Conservation (phyloP, 2,888 invertebrate species). For the Dioctria rufipes region DNA sequence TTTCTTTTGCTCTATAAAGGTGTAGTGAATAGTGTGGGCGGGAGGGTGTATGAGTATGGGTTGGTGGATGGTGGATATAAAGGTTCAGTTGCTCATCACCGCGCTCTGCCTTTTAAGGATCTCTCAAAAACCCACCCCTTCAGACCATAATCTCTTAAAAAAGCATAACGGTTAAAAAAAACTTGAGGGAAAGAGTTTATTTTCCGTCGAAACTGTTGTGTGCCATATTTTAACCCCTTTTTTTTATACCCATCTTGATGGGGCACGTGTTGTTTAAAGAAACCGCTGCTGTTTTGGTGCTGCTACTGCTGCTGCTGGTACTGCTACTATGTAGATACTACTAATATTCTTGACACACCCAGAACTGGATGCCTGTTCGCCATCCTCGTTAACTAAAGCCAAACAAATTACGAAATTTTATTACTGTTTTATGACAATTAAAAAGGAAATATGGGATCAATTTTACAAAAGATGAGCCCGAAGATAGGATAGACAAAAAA, state of each 20-base stretch:
- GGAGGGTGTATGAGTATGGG: background rate
- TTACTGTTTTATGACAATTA: conserved; percentile 58
- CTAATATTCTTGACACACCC: background rate
- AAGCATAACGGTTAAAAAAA: conserved; percentile 56
- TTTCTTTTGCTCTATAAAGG: conserved; percentile 3
- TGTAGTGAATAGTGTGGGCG: background rate
- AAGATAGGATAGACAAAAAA: conserved; percentile 30
- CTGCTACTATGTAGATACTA: background rate
- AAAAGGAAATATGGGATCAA: conserved; percentile 57
- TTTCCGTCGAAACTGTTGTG: conserved; percentile 34
- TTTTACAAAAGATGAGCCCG: conserved; percentile 48
- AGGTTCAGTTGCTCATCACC: conserved; percentile 19
- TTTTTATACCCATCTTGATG: background rate
- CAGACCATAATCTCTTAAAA: conserved; percentile 54
- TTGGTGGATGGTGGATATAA: background rate
- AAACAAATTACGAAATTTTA: conserved; percentile 58
- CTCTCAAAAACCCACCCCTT: conserved; percentile 20
- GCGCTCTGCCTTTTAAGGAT: conserved; percentile 25
- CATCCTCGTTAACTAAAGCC: conserved; percentile 51
- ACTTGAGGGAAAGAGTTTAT: conserved; percentile 54
- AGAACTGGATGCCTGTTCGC: conserved; percentile 18
- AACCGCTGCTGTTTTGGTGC: too few relatives aligned
- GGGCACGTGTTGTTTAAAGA: conserved; percentile 35
- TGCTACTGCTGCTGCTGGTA: too few relatives aligned
- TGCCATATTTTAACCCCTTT: conserved; percentile 48